phyloP scores from a whole-genome alignment of 2,888 invertebrate genomes.

The Lepidochrysops patricia region DNA sequence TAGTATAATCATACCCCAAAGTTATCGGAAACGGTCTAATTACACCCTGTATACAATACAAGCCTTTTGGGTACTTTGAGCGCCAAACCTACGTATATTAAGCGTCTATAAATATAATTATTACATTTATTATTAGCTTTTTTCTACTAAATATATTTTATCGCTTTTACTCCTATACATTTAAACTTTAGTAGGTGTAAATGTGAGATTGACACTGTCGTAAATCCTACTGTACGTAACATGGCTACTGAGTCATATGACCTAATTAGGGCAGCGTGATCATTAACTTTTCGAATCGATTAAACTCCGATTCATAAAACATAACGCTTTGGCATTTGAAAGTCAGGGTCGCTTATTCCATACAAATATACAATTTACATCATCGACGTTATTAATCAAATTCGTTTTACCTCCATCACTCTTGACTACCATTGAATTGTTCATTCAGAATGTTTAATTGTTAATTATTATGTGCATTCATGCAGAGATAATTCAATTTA shows the following conservation, averaged over 20 bases:
- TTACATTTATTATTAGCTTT: too few species aligned
- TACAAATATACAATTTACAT: not conserved
- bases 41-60: too few species aligned
- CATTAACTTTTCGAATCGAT: slow-evolving; percentile 1
- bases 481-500: not conserved
- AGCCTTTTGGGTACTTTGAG: too few species aligned
- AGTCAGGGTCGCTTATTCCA: slow-evolving; percentile 8
- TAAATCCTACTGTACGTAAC: not conserved
- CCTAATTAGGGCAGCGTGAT: not conserved
- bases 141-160: too few species aligned
- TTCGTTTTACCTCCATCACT: not conserved
- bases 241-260: not conserved
- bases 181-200: not conserved
- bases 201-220: not conserved
- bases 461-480: not conserved
- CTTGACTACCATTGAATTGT: not conserved
- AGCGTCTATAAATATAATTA: too few species aligned
- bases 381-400: slow-evolving; percentile 1
- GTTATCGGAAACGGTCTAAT: too few species aligned
- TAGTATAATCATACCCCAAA: too few species aligned
- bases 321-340: slow-evolving; percentile 8
- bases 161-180: not conserved
- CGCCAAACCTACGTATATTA: too few species aligned
- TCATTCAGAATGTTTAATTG: not conserved
- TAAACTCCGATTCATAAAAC: not conserved